A percentile compares a stretch with the other conserved stretches of the same genome.
phyloP scores from a whole-genome alignment of 2,113 vertebrate genomes.

The Lagopus leucura region DNA sequence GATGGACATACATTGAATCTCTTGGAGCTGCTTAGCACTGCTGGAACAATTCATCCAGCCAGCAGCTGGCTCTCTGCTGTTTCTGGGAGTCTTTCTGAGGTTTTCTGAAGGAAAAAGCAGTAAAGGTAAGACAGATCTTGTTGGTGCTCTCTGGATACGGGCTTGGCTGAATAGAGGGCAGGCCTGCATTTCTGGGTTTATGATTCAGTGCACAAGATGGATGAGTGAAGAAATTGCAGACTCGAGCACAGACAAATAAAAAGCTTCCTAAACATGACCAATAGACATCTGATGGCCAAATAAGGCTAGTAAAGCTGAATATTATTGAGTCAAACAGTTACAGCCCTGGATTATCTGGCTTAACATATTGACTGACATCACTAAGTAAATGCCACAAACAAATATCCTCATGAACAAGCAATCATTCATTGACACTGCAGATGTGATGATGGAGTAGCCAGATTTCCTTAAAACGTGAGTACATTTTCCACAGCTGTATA shows the following conservation, averaged over 20 bases:
- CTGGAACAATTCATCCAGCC: background rate
- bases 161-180: background rate
- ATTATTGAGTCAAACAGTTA: background rate
- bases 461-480: background rate
- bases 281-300: background rate
- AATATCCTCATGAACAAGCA: background rate
- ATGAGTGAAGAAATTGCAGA: background rate
- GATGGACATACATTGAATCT: background rate
- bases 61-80: background rate
- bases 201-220: background rate
- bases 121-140: background rate
- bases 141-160: accelerated
- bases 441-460: background rate
- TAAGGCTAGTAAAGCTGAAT: background rate
- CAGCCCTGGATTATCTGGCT: background rate
- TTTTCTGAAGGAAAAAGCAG: background rate
- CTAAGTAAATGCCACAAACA: background rate
- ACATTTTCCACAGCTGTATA: background rate
- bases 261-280: background rate
- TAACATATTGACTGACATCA: background rate
- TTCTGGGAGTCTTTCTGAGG: background rate
- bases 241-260: background rate
- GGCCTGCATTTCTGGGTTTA: background rate
- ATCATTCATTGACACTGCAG: background rate
- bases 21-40: accelerated